These are phyloP conservation scores for Esox masquinongy DNA, from an alignment of 2,797 vertebrate species.

Conservation along the genomic window DNA sequence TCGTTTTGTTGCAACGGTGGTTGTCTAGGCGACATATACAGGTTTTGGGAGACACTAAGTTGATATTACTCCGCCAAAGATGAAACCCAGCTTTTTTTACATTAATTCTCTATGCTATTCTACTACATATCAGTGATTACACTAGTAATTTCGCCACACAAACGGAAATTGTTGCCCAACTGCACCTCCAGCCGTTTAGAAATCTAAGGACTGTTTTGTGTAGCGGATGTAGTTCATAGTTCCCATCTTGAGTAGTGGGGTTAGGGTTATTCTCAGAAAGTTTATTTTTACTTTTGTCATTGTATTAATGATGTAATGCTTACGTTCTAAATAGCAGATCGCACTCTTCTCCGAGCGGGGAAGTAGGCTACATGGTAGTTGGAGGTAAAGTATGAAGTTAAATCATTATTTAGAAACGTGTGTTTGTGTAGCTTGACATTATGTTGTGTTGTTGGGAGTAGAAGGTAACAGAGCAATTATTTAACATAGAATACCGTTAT, in stretches of 20 bases:
- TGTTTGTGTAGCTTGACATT: background rate
- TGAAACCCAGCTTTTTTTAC: background rate
- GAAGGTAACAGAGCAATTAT: background rate
- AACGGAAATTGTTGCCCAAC: background rate
- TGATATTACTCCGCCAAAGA: conserved; percentile 7
- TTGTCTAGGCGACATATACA: conserved; percentile 55
- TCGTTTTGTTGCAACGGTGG: conserved; percentile 6
- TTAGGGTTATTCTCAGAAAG: background rate
- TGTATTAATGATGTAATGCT: background rate
- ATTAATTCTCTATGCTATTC: background rate
- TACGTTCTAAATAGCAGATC: background rate
- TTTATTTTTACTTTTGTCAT: background rate
- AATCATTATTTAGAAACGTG: too few species aligned
- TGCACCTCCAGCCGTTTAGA: background rate
- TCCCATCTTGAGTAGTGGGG: background rate
- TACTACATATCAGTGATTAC: background rate
- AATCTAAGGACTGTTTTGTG: conserved; percentile 13
- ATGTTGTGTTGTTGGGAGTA: background rate
- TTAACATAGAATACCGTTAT: background rate
- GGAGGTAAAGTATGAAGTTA: too few species aligned
- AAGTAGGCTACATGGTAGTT: too few species aligned
- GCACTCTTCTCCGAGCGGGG: background rate
- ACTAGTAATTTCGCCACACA: background rate
- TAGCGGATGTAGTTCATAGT: conserved; percentile 14
- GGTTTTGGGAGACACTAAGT: conserved; percentile 4